Conservation (phyloP, 1,140 invertebrate species). For the Drosophila watanabei region DNA sequence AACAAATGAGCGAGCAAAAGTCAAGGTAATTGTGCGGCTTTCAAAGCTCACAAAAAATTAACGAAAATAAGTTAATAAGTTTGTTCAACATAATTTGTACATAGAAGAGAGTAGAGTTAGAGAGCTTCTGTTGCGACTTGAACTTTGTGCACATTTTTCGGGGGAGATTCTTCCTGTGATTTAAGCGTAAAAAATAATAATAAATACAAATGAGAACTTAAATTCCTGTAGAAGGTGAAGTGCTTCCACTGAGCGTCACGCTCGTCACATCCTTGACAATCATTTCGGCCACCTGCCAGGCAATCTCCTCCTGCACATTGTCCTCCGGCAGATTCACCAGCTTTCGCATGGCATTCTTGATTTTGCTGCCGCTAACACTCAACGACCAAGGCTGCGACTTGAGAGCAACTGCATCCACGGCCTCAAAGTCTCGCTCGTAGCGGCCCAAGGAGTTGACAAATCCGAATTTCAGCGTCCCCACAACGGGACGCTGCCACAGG, state of each 20-base stretch:
- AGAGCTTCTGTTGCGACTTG: slow-evolving; percentile 42
- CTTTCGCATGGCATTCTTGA: slow-evolving; percentile 91
- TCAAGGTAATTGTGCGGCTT: slow-evolving; percentile 23
- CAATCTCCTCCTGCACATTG: slow-evolving; percentile 96
- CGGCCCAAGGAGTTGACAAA: slow-evolving; percentile 94
- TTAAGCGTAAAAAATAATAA: slow-evolving; percentile 32
- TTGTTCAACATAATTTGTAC: slow-evolving; percentile 51
- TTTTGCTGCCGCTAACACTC: slow-evolving; percentile 64
- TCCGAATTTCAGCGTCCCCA: slow-evolving; percentile 92
- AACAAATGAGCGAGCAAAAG: slow-evolving; percentile 52
- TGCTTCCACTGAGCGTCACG: slow-evolving; percentile 89
- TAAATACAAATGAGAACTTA: slow-evolving; percentile 26
- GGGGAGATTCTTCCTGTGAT: slow-evolving; percentile 29
- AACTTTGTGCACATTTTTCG: slow-evolving; percentile 26
- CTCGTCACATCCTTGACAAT: slow-evolving; percentile 96
- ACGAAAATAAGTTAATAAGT: slow-evolving; percentile 36
- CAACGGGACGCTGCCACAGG: slow-evolving; percentile 90
- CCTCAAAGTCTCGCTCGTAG: slow-evolving; percentile 95
- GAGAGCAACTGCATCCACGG: slow-evolving; percentile 88
- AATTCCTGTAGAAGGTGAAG: slow-evolving; percentile 15
- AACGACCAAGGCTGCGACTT: slow-evolving; percentile 86
- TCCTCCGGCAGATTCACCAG: slow-evolving; percentile 93
- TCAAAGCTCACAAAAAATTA: slow-evolving; percentile 32
- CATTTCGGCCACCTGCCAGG: slow-evolving; percentile 97
- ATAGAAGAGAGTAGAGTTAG: slow-evolving; percentile 20